These are phyloP conservation scores for Garrulus glandarius DNA, from an alignment of 2,797 vertebrate genomes.

Conservation along the genomic window DNA sequence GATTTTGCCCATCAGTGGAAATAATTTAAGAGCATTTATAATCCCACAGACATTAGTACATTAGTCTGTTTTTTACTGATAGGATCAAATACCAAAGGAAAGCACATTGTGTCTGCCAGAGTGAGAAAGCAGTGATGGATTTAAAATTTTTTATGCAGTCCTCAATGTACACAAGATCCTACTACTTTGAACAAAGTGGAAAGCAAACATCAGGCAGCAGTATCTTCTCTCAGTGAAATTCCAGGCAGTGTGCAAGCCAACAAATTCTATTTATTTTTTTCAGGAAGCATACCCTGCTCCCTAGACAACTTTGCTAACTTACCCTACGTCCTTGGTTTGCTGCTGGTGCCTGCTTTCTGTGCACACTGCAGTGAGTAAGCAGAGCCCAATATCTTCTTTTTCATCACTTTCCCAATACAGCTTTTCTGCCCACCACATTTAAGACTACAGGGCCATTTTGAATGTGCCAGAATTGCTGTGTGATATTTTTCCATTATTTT, in stretches of 20 bases:
- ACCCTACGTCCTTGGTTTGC: neutral
- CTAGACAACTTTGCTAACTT: neutral
- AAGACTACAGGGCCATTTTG: neutral
- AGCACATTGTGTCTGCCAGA: neutral
- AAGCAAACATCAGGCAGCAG: neutral
- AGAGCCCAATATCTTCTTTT: neutral
- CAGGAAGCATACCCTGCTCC: neutral
- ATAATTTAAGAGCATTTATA: neutral
- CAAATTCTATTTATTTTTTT: neutral
- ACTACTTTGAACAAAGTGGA: neutral
- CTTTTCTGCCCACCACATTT: neutral
- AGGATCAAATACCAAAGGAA: neutral
- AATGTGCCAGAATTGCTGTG: neutral
- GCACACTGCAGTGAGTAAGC: rapidly evolving
- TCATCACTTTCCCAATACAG: neutral
- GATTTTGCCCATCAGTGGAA: neutral
- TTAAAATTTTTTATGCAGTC: neutral
- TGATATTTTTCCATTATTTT: neutral
- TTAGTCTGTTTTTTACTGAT: constrained; percentile 6
- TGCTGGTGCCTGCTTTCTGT: neutral
- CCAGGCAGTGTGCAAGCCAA: neutral
- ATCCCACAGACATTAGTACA: neutral
- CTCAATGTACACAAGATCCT: neutral
- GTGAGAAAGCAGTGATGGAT: neutral
- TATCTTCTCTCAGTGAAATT: neutral